Conservation (phyloP, 1,140 invertebrate species). For the Goniozus legneri region DNA sequence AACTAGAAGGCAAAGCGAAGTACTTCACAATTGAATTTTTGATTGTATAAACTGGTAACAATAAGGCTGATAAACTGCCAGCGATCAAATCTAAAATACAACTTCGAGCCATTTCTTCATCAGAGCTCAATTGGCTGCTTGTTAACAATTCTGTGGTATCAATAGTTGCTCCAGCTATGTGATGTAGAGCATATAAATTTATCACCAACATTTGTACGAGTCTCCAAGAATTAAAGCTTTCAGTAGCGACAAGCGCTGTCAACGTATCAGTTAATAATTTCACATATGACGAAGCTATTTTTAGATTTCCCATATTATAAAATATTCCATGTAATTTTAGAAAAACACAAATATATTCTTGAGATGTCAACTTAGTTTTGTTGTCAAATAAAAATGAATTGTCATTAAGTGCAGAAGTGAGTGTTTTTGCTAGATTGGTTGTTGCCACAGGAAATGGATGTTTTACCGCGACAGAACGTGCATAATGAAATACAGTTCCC, state of each 20-base stretch:
- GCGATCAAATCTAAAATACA: slow-evolving; percentile 66
- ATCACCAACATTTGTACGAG: slow-evolving; percentile 74
- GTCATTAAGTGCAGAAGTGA: slow-evolving; percentile 59
- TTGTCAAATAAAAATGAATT: slow-evolving; percentile 53
- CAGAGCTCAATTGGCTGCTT: slow-evolving; percentile 51
- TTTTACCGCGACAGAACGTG: slow-evolving; percentile 73
- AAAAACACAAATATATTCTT: slow-evolving; percentile 69
- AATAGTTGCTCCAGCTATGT: slow-evolving; percentile 49
- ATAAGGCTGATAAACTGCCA: slow-evolving; percentile 66
- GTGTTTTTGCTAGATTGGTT: slow-evolving; percentile 70
- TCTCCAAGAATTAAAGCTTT: slow-evolving; percentile 71
- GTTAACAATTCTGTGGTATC: slow-evolving; percentile 37
- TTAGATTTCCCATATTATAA: slow-evolving; percentile 59
- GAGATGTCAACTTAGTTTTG: slow-evolving; percentile 61
- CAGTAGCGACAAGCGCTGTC: slow-evolving; percentile 71
- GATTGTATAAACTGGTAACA: slow-evolving; percentile 69
- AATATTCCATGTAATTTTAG: slow-evolving; percentile 64
- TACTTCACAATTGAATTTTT: slow-evolving; percentile 63
- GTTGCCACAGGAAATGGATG: slow-evolving; percentile 79
- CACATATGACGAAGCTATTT: slow-evolving; percentile 58
- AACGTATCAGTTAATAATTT: slow-evolving; percentile 65
- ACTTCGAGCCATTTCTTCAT: slow-evolving; percentile 57
- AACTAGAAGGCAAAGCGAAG: slow-evolving; percentile 68
- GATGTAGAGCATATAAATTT: slow-evolving; percentile 70
- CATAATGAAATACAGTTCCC: slow-evolving; percentile 80